phyloP scores from a whole-genome alignment of 1,140 invertebrate species.

The Reticulitermes speratus region DNA sequence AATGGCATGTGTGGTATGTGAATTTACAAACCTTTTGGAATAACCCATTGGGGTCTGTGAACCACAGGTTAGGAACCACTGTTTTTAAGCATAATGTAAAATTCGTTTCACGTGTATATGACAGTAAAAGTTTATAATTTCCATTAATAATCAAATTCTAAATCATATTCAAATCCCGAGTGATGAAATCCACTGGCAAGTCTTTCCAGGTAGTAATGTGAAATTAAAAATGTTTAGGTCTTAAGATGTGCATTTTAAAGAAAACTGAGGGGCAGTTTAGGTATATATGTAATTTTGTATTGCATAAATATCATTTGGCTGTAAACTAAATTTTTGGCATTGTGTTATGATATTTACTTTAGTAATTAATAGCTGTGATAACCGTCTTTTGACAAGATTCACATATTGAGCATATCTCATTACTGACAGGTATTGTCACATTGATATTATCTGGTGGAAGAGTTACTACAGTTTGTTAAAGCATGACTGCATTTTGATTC shows the following conservation, averaged over 20 bases:
- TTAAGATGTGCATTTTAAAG: not conserved
- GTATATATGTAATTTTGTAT: not conserved
- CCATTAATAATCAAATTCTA: too few species aligned
- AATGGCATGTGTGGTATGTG: too few species aligned
- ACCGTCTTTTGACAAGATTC: not conserved
- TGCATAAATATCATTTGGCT: not conserved
- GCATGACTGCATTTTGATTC: slow-evolving; percentile 3
- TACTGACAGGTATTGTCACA: not conserved
- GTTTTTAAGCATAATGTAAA: too few species aligned
- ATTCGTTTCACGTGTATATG: too few species aligned
- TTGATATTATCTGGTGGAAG: not conserved
- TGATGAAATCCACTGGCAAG: too few species aligned
- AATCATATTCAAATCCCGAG: too few species aligned
- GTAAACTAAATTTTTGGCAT: not conserved
- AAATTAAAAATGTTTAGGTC: not conserved
- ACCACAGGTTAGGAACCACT: too few species aligned
- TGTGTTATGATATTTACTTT: not conserved
- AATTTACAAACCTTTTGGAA: too few species aligned
- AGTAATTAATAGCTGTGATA: not conserved
- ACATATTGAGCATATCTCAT: not conserved
- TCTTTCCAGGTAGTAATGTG: too few species aligned
- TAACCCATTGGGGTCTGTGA: too few species aligned
- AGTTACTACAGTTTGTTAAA: not conserved
- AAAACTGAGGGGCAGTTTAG: not conserved
- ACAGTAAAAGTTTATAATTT: too few species aligned